Evolutionary conservation across 2,113 vertebrate species (phyloP), one percentile per base, ranked within the genome.

Genomic region (Protobothrops flavoviridis): DNA sequence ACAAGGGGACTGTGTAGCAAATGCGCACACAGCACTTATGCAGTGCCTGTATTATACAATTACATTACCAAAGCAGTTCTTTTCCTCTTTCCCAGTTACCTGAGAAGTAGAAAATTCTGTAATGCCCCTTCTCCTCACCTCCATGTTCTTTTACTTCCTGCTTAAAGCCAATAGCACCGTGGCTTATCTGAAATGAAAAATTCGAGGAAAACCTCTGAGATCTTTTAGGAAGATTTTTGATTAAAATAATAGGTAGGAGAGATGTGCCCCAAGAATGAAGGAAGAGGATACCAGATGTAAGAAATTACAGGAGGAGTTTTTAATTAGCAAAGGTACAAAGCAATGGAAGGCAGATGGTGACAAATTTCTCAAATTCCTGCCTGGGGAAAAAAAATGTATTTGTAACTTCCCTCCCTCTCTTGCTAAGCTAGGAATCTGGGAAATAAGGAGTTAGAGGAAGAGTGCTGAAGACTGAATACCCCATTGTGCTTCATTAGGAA

Each of bases 401-500:
- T 20, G 53, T n/a, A 21, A 21, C 56, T 94, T 43, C 8, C 21
- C n/a, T 64, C 24, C 7, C 45, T 64, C 81, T 64, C 24, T 81
- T 90, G 59, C 50, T 33, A 33, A 90, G 59, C 26, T 26, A 8
- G 45, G 85, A 92, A 52, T 94, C 88, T 45, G 13, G 94, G n/a
- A 94, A 94, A 94, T 45, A 0, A 94, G 90, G 20, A 94, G 89
- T 21, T 39, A 56, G 91, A 86, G 86, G 81, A 91, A 0, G 17
- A 33, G 69, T 1, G 15, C 86, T 26, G 53, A 87, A 95, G 93
- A 90, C 88, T 74, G 88, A 92, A 74, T 87, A 92, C 92, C 94
- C 93, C 95, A 64, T 56, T 0, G 52, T 90, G 94, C 95, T 95
- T 95, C 96, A 96, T 96, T 96, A 96, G 94, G 94, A 93, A 88